These are phyloP conservation scores for Momotus momota DNA, from an alignment of 2,797 vertebrate species.

Conservation along the genomic window DNA sequence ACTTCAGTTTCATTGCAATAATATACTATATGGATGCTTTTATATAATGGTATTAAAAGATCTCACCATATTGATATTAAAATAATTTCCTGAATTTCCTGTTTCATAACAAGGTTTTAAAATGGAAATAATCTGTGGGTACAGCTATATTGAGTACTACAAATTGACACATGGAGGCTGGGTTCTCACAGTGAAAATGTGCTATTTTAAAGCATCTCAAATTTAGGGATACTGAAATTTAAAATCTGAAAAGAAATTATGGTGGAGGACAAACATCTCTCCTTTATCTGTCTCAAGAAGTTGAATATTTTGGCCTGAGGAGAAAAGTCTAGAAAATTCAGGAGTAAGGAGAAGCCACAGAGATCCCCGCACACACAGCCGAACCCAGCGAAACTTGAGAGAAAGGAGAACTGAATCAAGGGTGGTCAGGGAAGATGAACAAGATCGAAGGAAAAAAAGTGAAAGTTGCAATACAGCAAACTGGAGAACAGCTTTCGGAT, in stretches of 20 bases:
- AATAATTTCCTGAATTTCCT: slow-evolving; percentile 10
- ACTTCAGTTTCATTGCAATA: slow-evolving; percentile 21
- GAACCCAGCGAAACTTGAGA: not conserved
- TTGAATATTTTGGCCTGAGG: not conserved
- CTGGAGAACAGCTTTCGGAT: not conserved
- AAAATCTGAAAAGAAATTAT: not conserved
- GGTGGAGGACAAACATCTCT: not conserved
- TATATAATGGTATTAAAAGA: not conserved
- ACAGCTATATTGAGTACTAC: not conserved
- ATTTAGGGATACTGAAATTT: not conserved
- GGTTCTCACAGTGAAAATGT: not conserved
- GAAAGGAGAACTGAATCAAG: not conserved
- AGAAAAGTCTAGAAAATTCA: not conserved
- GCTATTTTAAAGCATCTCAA: not conserved
- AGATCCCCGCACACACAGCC: not conserved
- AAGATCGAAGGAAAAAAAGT: not conserved
- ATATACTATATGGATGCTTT: not conserved
- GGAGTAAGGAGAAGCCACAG: not conserved
- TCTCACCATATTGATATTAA: not conserved
- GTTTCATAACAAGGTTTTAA: slow-evolving; percentile 7
- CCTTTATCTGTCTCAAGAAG: not conserved
- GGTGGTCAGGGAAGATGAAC: not conserved
- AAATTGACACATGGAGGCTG: not conserved
- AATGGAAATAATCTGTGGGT: not conserved
- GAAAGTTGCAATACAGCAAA: not conserved